These are phyloP conservation scores for Dendrocincla tyrannina DNA, from an alignment of 2,797 vertebrate species.

Conservation along the genomic window DNA sequence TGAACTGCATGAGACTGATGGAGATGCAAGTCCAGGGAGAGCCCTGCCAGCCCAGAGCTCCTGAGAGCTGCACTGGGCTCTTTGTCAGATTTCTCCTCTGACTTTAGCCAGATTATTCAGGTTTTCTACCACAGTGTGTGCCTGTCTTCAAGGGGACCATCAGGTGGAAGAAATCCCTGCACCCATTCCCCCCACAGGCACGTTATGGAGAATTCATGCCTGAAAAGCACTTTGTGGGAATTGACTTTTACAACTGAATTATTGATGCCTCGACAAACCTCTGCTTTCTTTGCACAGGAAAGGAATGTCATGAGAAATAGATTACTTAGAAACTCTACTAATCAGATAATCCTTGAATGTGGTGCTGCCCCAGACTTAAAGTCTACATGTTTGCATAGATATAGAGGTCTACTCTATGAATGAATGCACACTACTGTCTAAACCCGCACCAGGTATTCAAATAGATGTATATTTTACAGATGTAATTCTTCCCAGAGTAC, in stretches of 20 bases:
- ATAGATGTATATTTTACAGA: not conserved
- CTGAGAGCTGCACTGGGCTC: not conserved
- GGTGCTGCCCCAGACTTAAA: not conserved
- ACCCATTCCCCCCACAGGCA: rapidly evolving
- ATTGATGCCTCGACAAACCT: not conserved
- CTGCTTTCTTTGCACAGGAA: not conserved
- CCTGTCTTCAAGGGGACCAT: not conserved
- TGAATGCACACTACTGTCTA: not conserved
- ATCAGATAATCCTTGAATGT: not conserved
- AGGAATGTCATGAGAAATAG: not conserved
- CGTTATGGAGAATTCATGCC: not conserved
- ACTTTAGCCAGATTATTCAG: not conserved
- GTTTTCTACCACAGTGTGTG: not conserved
- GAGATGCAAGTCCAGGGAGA: not conserved
- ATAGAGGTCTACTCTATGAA: not conserved
- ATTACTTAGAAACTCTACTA: not conserved
- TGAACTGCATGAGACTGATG: not conserved
- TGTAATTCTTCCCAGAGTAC: not conserved
- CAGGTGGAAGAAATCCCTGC: not conserved
- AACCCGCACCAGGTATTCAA: not conserved
- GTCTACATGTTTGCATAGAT: not conserved
- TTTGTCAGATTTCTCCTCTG: not conserved
- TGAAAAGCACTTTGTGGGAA: not conserved
- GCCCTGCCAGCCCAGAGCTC: not conserved
- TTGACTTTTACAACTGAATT: not conserved